phyloP scores from a whole-genome alignment of 2,888 invertebrate species.

The Acleris laterana region DNA sequence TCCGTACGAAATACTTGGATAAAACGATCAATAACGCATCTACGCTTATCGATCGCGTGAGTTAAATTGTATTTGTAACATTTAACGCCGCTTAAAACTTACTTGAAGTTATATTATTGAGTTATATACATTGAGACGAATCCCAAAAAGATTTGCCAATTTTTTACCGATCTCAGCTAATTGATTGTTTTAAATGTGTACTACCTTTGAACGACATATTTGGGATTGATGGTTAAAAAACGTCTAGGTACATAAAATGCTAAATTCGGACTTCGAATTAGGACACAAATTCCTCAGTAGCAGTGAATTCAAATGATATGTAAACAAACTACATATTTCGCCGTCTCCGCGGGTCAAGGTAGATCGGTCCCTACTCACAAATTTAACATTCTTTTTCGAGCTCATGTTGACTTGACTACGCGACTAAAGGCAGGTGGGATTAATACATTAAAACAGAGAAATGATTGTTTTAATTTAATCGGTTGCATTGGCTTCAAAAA shows the following conservation, averaged over 20 bases:
- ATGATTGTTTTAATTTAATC: no score
- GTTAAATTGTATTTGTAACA: background rate
- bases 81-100: background rate
- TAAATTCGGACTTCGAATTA: constrained; percentile 1
- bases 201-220: no score
- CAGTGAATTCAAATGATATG: constrained; percentile 35
- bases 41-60: constrained; percentile 38
- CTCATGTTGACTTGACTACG: constrained; percentile 3
- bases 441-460: no score
- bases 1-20: constrained; percentile 69
- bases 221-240: no score
- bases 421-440: background rate
- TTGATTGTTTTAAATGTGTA: no score
- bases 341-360: constrained; percentile 28
- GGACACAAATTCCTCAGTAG: constrained; percentile 30
- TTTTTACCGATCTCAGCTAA: no score
- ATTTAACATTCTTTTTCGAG: constrained; percentile 25
- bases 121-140: no score
- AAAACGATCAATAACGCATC: constrained; percentile 61
- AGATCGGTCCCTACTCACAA: constrained; percentile 24
- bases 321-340: constrained; percentile 33
- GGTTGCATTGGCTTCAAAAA: background rate
- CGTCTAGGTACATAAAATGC: no score
- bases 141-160: no score
- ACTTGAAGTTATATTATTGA: no score